Evolutionary conservation across 1,140 invertebrate genomes (phyloP).

Genomic region (Arctopsyche grandis): DNA sequence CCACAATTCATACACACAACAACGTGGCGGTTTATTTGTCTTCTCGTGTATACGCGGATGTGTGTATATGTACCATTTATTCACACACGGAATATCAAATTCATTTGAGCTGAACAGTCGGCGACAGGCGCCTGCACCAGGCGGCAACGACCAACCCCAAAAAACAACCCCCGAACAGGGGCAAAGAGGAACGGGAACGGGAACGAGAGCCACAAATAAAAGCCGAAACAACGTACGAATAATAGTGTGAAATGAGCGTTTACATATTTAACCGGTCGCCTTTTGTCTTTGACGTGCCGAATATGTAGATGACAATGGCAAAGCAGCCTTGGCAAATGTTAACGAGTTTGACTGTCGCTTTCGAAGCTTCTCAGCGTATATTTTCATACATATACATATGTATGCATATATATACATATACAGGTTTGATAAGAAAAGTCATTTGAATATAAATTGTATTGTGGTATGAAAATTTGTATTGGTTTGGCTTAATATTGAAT

Average conservation of each 20-base stretch:
- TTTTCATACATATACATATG: no score
- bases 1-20: no score
- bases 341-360: no score
- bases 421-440: no score
- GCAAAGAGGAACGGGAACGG: neutral
- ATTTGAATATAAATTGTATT: no score
- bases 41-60: neutral
- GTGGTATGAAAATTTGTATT: no score
- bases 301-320: neutral
- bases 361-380: no score
- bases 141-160: neutral
- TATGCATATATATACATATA: no score
- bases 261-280: conserved; percentile 46
- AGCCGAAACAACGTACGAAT: neutral
- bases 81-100: conserved; percentile 32
- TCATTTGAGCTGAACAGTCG: neutral
- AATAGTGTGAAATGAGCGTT: conserved; percentile 40
- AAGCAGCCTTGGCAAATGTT: neutral
- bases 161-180: neutral
- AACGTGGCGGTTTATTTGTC: conserved; percentile 17
- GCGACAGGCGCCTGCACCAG: neutral
- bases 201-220: neutral
- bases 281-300: conserved; percentile 41
- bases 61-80: conserved; percentile 3
- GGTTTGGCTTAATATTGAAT: no score